Evolutionary conservation across 2,888 invertebrate genomes (phyloP), one percentile per base, ranked within the genome.

Genomic region (Helleia helle): DNA sequence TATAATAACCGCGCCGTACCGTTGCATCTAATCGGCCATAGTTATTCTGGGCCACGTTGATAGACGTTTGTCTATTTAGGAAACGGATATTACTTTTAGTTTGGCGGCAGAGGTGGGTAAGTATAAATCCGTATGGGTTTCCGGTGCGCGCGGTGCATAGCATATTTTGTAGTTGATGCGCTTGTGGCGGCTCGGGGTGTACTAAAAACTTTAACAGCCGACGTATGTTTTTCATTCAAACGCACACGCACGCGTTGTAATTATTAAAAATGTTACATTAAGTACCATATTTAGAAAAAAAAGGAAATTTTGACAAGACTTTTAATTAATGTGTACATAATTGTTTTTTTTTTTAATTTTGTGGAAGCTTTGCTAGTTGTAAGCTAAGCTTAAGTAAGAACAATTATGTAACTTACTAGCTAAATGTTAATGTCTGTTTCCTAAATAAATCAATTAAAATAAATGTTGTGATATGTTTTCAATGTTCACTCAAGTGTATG

Each of bases 1-100:
- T n/a, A n/a, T 42, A 46, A 39, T 29, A 36, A 41, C 31, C 24
- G 26, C 27, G 36, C 38, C 36, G 27, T 47, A 43, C 51, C 59
- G 62, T 59, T 71, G 72, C 70, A 72, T 71, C 65, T 74, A 77
- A 79, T 75, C 74, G 73, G 56, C 69, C 60, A 72, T 76, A 80
- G 76, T 77, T 81, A 84, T 84, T 83, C 83, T 64, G 68, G 71
- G 77, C 81, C 71, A 65, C 71, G 69, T 65, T 68, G 76, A 75
- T 81, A 75, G 76, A 74, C 83, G 79, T 74, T 79, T 76, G 77
- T 80, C 83, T 81, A 81, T 83, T 84, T 84, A 83, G 84, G 84
- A 84, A 84, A 75, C 83, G 84, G 84, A 84, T 80, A 83, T 81
- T 77, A 80, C 80, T 79, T 81, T 79, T 77, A 77, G 81, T 72